phyloP scores from a whole-genome alignment of 2,797 vertebrate genomes.

The Sibirionetta formosa region DNA sequence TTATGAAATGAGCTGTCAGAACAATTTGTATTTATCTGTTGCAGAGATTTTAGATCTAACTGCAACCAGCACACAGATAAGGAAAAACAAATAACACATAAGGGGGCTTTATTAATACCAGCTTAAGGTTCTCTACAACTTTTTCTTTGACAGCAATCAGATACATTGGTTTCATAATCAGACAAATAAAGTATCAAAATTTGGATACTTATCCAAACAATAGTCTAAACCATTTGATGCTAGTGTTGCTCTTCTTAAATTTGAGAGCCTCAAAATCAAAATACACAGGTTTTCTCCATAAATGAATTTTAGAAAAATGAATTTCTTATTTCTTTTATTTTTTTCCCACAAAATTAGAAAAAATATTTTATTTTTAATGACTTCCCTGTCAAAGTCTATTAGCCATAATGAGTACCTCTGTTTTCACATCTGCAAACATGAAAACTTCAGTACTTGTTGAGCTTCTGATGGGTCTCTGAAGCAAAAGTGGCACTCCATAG shows the following conservation, averaged over 20 bases:
- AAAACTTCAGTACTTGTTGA: conserved; percentile 27
- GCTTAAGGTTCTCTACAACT: neutral
- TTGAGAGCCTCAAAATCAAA: conserved; percentile 13
- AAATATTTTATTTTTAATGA: conserved; percentile 30
- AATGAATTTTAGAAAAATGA: neutral
- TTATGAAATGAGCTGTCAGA: conserved; percentile 19
- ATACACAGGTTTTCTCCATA: neutral
- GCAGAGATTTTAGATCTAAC: neutral
- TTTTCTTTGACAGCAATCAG: neutral
- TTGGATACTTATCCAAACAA: neutral
- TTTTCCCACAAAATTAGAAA: neutral
- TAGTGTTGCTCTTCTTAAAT: neutral
- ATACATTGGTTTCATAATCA: neutral
- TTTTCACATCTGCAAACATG: conserved; percentile 52
- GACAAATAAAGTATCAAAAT: neutral
- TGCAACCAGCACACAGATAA: neutral
- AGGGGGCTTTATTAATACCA: neutral
- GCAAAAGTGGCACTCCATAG: neutral
- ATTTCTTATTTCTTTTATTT: neutral
- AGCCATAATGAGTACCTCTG: conserved; percentile 35
- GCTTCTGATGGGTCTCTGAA: conserved; percentile 28
- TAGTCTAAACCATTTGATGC: neutral
- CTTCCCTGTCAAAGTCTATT: conserved; percentile 46
- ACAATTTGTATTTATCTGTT: neutral
- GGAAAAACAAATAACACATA: neutral